Evolutionary conservation across 1,140 invertebrate species (phyloP).

Genomic region (Drosophila varians): DNA sequence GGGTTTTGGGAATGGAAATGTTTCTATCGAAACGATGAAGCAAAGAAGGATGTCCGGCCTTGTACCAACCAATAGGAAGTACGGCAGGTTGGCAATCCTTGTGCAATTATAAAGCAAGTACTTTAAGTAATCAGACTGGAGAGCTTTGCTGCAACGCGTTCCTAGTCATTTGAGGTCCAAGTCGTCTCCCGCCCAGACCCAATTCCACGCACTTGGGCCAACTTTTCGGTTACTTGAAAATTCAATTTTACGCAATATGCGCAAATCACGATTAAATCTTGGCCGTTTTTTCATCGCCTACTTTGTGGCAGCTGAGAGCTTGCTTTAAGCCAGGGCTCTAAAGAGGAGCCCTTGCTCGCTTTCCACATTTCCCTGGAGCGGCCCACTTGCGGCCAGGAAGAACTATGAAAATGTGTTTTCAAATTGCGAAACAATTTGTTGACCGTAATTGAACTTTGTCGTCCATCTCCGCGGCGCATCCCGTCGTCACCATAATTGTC

Average conservation of each 20-base stretch:
- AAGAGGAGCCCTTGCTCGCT: constrained; percentile 12
- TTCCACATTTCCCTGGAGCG: constrained; percentile 16
- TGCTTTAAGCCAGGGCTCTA: background rate
- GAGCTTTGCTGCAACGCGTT: background rate
- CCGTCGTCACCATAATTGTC: constrained; percentile 34
- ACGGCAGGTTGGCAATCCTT: background rate
- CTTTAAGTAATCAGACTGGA: no score
- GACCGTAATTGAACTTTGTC: constrained; percentile 81
- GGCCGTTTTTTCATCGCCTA: constrained; percentile 57
- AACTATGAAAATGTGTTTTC: constrained; percentile 78
- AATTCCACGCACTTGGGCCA: constrained; percentile 9
- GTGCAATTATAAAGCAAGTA: no score
- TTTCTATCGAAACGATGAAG: background rate
- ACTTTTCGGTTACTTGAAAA: constrained; percentile 77
- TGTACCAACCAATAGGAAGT: background rate
- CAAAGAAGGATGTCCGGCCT: background rate
- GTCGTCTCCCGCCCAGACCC: background rate
- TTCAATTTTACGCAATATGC: constrained; percentile 81
- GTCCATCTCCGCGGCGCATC: background rate
- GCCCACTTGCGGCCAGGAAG: constrained; percentile 28
- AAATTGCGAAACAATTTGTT: constrained; percentile 82
- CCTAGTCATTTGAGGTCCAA: background rate
- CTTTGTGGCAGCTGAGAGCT: constrained; percentile 28
- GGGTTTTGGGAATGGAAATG: background rate
- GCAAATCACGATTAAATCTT: constrained; percentile 78